Evolutionary conservation across 2,113 vertebrate genomes (phyloP), one percentile per base, ranked within the genome.

Genomic region (Larimichthys crocea): DNA sequence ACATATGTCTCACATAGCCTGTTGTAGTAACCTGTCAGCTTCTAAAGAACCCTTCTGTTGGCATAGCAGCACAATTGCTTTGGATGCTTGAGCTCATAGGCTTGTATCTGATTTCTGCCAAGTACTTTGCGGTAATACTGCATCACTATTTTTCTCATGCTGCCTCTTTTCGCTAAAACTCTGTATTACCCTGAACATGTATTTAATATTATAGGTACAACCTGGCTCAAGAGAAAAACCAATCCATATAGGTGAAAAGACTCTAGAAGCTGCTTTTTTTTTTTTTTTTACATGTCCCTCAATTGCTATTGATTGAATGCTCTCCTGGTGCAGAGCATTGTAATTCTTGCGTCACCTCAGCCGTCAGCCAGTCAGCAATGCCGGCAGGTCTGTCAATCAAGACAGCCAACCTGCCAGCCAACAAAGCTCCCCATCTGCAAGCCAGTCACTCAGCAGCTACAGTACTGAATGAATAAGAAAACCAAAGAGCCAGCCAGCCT

Each of bases 291-390:
- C 61, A 80, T 68, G 17, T 85, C 66, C 66, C 12, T 84, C 62
- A 80, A 52, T 70, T 65, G 65, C n/a, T 82, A 87, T 89, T 76
- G 88, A 88, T 88, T 91, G 22, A 57, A 15, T 57, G 82, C 65
- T 52, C 26, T 50, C 65, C 46, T 65, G 52, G 29, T 78, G 72
- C 56, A 79, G 46, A 67, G 46, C 57, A 70, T 65, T 76, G 70
- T 79, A 74, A 76, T 82, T 86, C 80, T 80, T 77, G 73, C 60
- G 59, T 76, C 52, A 63, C 74, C 79, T 61, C 48, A 68, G 56
- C 81, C 42, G 74, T 74, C 63, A 26, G 52, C 29, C 42, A 46
- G 53, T 73, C 82, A 82, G 82, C 80, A 61, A 69, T 61, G 75
- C 71, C 71, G 68, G 57, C 49, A 70, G 35, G 56, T 42, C 76